Conservation (phyloP, 2,113 vertebrate species). For the Hemichromis elongatus region DNA sequence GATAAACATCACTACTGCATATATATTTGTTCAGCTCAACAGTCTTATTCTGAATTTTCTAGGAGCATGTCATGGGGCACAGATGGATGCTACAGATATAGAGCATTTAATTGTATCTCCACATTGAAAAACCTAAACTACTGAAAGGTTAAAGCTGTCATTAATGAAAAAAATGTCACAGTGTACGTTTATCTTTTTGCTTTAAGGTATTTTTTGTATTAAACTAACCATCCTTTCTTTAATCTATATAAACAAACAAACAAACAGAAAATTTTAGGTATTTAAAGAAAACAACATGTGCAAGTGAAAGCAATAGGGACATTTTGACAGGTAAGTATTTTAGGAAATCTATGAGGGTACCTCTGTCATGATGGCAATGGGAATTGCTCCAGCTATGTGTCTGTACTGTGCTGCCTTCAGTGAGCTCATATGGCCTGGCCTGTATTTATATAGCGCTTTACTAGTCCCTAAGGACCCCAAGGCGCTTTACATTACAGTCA, state of each 20-base stretch:
- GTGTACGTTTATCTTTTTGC: background rate
- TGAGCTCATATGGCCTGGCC: too few species aligned
- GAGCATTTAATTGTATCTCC: background rate
- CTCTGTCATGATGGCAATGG: background rate
- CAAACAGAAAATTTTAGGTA: background rate
- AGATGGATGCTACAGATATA: background rate
- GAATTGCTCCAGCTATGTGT: background rate
- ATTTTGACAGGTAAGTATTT: background rate
- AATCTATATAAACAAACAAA: background rate
- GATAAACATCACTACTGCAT: background rate
- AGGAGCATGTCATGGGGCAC: background rate
- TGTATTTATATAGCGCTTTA: too few species aligned
- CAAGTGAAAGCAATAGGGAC: background rate
- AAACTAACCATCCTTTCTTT: background rate
- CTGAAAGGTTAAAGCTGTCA: background rate
- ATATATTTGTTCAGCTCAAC: background rate
- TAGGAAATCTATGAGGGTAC: background rate
- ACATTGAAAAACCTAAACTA: background rate
- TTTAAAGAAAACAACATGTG: rapidly evolving
- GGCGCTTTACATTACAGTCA: too few species aligned
- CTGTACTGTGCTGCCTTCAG: background rate
- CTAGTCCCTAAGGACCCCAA: too few species aligned
- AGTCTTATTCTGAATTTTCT: background rate
- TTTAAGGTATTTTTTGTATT: background rate
- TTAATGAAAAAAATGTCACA: background rate